These are phyloP conservation scores for Philonicus albiceps DNA, from an alignment of 2,888 invertebrate species.

Conservation along the genomic window DNA sequence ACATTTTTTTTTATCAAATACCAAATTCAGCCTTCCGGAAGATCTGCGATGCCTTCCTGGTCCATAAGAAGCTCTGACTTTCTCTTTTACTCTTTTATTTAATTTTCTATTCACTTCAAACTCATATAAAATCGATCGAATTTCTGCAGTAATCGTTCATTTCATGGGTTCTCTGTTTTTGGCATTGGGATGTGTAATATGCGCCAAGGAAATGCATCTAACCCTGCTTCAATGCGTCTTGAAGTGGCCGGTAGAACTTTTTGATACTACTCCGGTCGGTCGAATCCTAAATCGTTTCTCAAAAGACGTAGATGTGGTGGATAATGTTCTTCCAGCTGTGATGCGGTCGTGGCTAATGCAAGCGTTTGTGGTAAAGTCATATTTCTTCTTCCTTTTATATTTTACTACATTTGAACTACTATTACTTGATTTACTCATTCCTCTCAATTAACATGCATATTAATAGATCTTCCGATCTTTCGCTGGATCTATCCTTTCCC, in stretches of 20 bases:
- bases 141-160: slow-evolving; percentile 57
- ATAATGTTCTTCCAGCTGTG: slow-evolving; percentile 65
- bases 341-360: slow-evolving; percentile 61
- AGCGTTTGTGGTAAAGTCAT: slow-evolving; percentile 64
- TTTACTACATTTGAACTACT: slow-evolving; percentile 39
- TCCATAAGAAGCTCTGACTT: background rate
- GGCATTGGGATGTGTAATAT: slow-evolving; percentile 65
- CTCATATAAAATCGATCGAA: background rate
- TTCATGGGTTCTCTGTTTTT: slow-evolving; percentile 60
- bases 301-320: slow-evolving; percentile 69
- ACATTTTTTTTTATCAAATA: background rate
- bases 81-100: background rate
- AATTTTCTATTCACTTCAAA: background rate
- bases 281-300: slow-evolving; percentile 76
- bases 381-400: background rate
- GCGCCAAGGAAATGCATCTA: slow-evolving; percentile 70
- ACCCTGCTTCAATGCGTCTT: slow-evolving; percentile 70
- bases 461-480: background rate
- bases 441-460: background rate
- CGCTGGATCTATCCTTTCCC: background rate
- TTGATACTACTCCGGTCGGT: slow-evolving; percentile 81
- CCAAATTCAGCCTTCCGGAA: background rate
- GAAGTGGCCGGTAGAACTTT: slow-evolving; percentile 76
- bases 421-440: slow-evolving; percentile 53
- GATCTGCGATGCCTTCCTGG: background rate